phyloP scores from a whole-genome alignment of 2,113 vertebrate species.

The Peromyscus maniculatus region DNA sequence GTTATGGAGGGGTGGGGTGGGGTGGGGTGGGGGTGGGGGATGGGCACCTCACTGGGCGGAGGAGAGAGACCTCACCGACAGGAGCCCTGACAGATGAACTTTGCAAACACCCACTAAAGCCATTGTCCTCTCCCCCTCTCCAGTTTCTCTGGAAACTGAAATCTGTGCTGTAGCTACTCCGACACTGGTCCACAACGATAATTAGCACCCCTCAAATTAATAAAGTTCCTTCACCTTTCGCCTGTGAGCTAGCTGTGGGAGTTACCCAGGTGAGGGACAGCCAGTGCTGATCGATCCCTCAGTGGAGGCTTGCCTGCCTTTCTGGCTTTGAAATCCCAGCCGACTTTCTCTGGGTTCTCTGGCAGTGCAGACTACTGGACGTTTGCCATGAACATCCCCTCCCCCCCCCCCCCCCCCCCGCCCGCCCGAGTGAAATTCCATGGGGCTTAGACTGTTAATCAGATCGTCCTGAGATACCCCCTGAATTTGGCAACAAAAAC shows the following conservation, averaged over 20 bases:
- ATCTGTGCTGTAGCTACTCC: constrained; percentile 19
- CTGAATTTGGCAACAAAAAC: not conserved
- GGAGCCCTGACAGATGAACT: not conserved
- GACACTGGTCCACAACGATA: constrained; percentile 64
- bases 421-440: not conserved
- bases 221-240: constrained; percentile 16
- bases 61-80: not conserved
- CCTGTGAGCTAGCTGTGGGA: not conserved
- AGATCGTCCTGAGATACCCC: not conserved
- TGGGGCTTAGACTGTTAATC: not conserved
- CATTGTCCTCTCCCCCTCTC: not conserved
- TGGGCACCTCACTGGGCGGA: not conserved
- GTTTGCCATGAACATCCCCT: not conserved
- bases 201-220: constrained; percentile 62
- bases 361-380: not conserved
- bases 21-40: not conserved
- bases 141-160: not conserved
- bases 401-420: not conserved
- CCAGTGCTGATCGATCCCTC: not conserved
- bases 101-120: not conserved
- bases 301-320: not conserved
- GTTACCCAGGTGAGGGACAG: not conserved
- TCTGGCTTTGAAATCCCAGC: constrained; percentile 51
- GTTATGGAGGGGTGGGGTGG: too few relatives aligned
- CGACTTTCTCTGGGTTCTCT: constrained; percentile 22